Evolutionary conservation across 2,113 vertebrate genomes (phyloP).

Genomic region (Motacilla tschutschensis): DNA sequence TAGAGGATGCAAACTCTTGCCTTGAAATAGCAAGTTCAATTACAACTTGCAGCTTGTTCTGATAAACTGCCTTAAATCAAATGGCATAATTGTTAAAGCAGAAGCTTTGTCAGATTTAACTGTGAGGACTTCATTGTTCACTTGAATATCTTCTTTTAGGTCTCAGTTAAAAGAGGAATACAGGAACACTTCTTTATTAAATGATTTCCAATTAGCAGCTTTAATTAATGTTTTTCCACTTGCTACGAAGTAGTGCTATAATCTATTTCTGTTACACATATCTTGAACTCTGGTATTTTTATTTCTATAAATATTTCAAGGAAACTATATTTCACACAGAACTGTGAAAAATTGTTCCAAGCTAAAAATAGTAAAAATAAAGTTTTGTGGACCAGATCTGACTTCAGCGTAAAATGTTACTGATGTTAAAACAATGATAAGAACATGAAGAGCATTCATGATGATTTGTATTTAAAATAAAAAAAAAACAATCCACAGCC

Average conservation of each 20-base stretch:
- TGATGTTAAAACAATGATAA: background rate
- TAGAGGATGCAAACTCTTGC: slow-evolving; percentile 4
- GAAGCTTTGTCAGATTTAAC: background rate
- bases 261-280: background rate
- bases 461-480: background rate
- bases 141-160: background rate
- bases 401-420: background rate
- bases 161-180: background rate
- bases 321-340: background rate
- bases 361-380: background rate
- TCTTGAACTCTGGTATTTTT: background rate
- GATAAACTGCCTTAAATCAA: slow-evolving; percentile 29
- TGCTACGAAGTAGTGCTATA: background rate
- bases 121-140: background rate
- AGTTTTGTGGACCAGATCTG: background rate
- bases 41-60: slow-evolving; percentile 1
- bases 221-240: background rate
- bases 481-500: background rate
- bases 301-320: background rate
- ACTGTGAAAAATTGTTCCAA: background rate
- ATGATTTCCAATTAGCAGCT: background rate
- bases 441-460: background rate
- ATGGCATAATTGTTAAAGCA: background rate
- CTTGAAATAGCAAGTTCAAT: slow-evolving; percentile 19
- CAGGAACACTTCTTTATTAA: background rate